Base-by-base conservation (phyloP, 1,140 invertebrate species). In the Brachionus rubens region DNA sequence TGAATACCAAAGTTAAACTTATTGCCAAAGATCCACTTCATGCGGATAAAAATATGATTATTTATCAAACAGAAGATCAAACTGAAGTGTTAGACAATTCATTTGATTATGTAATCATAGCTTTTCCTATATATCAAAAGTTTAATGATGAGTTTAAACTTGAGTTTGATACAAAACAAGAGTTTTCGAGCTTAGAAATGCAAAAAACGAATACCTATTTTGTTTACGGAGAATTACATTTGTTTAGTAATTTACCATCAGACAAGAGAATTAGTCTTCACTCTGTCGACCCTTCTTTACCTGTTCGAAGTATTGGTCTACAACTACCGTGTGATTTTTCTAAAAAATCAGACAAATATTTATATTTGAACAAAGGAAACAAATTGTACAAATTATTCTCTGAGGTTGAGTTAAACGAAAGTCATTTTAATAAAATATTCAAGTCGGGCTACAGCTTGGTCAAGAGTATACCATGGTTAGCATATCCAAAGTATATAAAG, bases 331-430 rank as follows among this genome's bases (percentile, higher is more conserved):
- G 68, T 72, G 68, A 72, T 54, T 72, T 26, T 54, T 19, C 3
- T 50, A 19, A 50, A 30, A 72, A 48, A 50, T 50, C 26, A 26
- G 68, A 72, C 21, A 36, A 40, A 48, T 12, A 72, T 28, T 72
- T 72, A 36, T 70, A 48, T 19, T 41, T 72, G 28, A 28, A 21
- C 10, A 21, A 28, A 2, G 21, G 26, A 1, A 12, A 48, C 16
- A 72, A 72, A 24, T 12, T 72, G 16, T 54, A 72, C 28, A 72
- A 72, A 72, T 50, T 72, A 50, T 72, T 72, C 33, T 72, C 68
- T 19, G 46, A 72, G 14, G 7, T 50, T 2, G 6, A 21, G 19
- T 26, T 72, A 54, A 9, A 41, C 30, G 68, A 72, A 14, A 50
- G 26, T n/a, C 46, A 24, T 48, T 72, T 72, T 54, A 28, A 50